Evolutionary conservation across 2,113 vertebrate genomes (phyloP), one percentile per base, ranked within the genome.

Genomic region (Rynchops niger): DNA sequence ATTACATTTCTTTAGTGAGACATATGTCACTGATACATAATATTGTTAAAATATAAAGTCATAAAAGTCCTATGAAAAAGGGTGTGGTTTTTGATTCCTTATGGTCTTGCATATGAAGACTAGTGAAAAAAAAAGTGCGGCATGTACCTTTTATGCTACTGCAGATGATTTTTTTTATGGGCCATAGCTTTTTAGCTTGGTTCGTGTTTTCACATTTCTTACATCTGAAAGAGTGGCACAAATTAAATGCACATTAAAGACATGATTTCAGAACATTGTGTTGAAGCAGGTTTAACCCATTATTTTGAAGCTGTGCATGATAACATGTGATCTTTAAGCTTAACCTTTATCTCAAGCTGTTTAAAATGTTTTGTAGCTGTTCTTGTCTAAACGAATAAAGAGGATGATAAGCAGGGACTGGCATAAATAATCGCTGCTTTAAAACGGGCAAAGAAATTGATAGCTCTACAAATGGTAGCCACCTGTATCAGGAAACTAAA

Each of bases 331-430:
- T 97, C 94, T 97, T 97, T 97, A 96, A 97, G 97, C 97, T 97
- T 98, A 97, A 97, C 97, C 97, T 98, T 98, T 98, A 97, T 97
- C 97, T 98, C 96, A 96, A 97, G 96, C 94, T 95, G 93, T 97
- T 98, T 97, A 98, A 98, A 98, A 98, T 97, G 92, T 98, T 98
- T 98, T 98, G 97, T 97, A 97, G 97, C 96, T 97, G 96, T 98
- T 98, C 98, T 98, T 98, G 97, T 98, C 98, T 93, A 97, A 97
- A 97, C 7, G 95, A 98, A 98, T 98, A 98, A 98, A 98, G 97
- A 97, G 92, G 97, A 98, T 91, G 87, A 93, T 97, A 98, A 97
- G 97, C 97, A 97, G 98, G 81, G 86, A 86, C 97, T 94, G 90
- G 96, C 94, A 98, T 98, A 98, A 98, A 98, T 98, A 98, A 98